Conservation (phyloP, 2,888 invertebrate species). For the Drosophila neotestacea region DNA sequence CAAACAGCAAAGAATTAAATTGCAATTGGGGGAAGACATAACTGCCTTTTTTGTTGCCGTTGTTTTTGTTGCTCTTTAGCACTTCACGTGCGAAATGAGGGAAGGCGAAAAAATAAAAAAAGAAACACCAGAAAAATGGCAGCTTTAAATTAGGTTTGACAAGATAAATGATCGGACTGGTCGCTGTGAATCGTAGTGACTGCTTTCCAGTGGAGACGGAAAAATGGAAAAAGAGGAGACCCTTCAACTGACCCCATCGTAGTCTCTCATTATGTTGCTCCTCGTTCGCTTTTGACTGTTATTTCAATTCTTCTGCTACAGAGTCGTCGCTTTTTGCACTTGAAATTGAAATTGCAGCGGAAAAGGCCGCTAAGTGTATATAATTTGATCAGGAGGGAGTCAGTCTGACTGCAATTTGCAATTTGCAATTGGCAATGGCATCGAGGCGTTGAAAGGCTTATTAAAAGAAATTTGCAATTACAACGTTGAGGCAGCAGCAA, state of each 20-base stretch:
- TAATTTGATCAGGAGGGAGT: conserved; percentile 55
- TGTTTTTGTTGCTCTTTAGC: conserved; percentile 60
- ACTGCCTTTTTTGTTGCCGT: conserved; percentile 14
- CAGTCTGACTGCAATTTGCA: conserved; percentile 43
- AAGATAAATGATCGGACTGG: conserved; percentile 68
- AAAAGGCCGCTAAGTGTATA: conserved; percentile 60
- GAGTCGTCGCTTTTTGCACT: conserved; percentile 10
- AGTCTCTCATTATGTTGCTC: conserved; percentile 62
- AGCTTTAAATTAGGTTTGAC: conserved; percentile 73
- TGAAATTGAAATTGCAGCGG: conserved; percentile 34
- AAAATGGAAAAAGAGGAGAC: conserved; percentile 20
- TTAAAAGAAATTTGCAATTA: conserved; percentile 82
- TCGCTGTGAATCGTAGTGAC: conserved; percentile 6
- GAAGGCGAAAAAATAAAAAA: conserved; percentile 22
- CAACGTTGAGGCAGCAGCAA: conserved; percentile 42
- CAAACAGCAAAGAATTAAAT: conserved; percentile 48
- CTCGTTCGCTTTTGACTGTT: conserved; percentile 59
- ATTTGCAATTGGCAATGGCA: conserved; percentile 75
- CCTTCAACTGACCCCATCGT: conserved; percentile 36
- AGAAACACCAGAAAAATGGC: conserved; percentile 23
- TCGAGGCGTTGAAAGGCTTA: conserved; percentile 83
- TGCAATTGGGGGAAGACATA: conserved; percentile 27
- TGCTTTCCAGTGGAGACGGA: background rate
- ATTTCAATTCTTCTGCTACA: conserved; percentile 53
- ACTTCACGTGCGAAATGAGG: conserved; percentile 70